Conservation (phyloP, 2,113 vertebrate species). For the Parotia lawesii region DNA sequence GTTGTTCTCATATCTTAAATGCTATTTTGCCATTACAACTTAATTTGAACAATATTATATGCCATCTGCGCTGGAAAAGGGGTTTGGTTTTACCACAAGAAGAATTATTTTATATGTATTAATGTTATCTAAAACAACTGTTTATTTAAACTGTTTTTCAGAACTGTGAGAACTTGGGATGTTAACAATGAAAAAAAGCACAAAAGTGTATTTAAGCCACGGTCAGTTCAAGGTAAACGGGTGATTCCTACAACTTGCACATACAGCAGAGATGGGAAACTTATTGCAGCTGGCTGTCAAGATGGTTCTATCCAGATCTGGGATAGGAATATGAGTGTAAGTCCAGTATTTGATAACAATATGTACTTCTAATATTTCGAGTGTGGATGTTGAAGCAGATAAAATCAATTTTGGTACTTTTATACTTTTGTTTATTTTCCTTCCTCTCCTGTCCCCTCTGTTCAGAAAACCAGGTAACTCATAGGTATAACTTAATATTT, state of each 20-base stretch:
- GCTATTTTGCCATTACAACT: background rate
- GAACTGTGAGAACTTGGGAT: constrained; percentile 95
- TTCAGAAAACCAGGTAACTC: background rate
- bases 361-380: background rate
- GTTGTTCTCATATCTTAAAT: background rate
- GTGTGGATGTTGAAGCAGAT: background rate
- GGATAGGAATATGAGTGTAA: constrained; percentile 94
- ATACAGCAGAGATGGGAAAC: constrained; percentile 91
- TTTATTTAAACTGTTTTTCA: constrained; percentile 47
- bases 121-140: background rate
- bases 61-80: background rate
- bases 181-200: constrained; percentile 90
- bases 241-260: constrained; percentile 90
- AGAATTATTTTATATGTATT: background rate
- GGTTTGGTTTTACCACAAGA: background rate
- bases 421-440: background rate
- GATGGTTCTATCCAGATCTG: constrained; percentile 97
- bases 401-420: background rate
- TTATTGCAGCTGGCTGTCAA: constrained; percentile 92
- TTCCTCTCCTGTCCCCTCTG: rapidly evolving
- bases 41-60: background rate
- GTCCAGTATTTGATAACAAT: constrained; percentile 41
- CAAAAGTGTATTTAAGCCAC: constrained; percentile 90
- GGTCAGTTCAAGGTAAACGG: constrained; percentile 88
- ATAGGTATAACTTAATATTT: background rate